phyloP scores from a whole-genome alignment of 2,113 vertebrate species.

The Bostrychus sinensis region DNA sequence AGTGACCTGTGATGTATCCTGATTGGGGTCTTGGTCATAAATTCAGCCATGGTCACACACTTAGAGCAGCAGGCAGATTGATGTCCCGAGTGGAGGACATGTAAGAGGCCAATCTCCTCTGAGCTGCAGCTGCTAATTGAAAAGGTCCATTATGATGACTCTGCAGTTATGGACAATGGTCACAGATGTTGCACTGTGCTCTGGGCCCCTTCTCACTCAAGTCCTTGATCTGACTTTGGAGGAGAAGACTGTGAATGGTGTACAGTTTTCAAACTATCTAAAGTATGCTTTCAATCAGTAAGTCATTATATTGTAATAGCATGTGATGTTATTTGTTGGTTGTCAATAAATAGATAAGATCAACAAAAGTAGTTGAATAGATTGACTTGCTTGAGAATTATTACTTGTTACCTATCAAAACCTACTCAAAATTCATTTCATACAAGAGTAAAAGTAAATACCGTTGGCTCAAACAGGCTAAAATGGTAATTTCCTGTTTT shows the following conservation, averaged over 20 bases:
- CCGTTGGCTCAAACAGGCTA: no score
- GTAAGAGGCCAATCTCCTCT: constrained; percentile 22
- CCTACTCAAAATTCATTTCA: no score
- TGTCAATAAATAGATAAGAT: no score
- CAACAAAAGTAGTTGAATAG: no score
- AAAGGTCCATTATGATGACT: constrained; percentile 27
- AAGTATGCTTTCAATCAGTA: no score
- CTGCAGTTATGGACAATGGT: not conserved
- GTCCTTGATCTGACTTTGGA: constrained; percentile 20
- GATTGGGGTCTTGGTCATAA: constrained; percentile 30
- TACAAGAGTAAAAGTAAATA: no score
- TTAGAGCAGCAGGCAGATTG: not conserved
- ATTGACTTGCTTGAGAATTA: no score
- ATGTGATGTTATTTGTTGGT: no score
- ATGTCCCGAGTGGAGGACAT: constrained; percentile 1
- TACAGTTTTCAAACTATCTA: not conserved
- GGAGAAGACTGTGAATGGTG: not conserved
- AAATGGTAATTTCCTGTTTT: no score
- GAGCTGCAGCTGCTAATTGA: constrained; percentile 32
- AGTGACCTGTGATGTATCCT: not conserved
- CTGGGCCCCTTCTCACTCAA: not conserved
- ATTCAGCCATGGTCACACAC: not conserved
- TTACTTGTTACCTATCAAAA: no score
- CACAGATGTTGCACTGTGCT: not conserved
- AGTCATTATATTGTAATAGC: no score